Conservation (phyloP, 1,140 invertebrate genomes). For the Drosophila orosa region DNA sequence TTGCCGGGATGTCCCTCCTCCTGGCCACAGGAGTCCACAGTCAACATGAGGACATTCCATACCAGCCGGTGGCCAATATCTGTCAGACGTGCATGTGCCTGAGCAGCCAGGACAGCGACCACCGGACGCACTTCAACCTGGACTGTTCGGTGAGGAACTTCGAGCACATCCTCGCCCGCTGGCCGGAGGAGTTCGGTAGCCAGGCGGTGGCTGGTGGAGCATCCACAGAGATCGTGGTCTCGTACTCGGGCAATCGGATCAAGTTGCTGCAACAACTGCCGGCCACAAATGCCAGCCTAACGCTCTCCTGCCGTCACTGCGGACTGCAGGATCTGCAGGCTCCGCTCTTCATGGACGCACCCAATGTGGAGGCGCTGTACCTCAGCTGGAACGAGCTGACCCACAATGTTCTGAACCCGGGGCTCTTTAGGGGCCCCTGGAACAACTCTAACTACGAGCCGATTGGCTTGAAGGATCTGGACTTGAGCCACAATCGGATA, state of each 20-base stretch:
- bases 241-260: conserved; percentile 84
- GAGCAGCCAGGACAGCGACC: conserved; percentile 47
- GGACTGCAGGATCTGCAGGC: conserved; percentile 86
- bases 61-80: conserved; percentile 69
- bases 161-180: conserved; percentile 83
- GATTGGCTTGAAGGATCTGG: conserved; percentile 87
- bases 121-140: conserved; percentile 59
- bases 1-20: conserved; percentile 15
- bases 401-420: conserved; percentile 86
- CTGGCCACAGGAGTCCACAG: conserved; percentile 5
- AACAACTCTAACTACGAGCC: conserved; percentile 86
- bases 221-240: conserved; percentile 75
- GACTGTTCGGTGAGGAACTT: conserved; percentile 83
- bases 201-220: conserved; percentile 37
- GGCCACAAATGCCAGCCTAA: conserved; percentile 75
- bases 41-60: conserved; percentile 78
- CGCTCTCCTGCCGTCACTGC: conserved; percentile 85
- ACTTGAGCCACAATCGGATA: conserved; percentile 88
- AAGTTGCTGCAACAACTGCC: conserved; percentile 83
- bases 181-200: conserved; percentile 79
- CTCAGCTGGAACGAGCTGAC: conserved; percentile 89
- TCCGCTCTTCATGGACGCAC: conserved; percentile 87
- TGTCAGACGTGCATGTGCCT: conserved; percentile 73
- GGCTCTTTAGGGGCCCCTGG: conserved; percentile 87
- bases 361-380: conserved; percentile 88